These are phyloP conservation scores for Semicossyphus pulcher DNA, from an alignment of 2,113 vertebrate genomes.

Conservation along the genomic window DNA sequence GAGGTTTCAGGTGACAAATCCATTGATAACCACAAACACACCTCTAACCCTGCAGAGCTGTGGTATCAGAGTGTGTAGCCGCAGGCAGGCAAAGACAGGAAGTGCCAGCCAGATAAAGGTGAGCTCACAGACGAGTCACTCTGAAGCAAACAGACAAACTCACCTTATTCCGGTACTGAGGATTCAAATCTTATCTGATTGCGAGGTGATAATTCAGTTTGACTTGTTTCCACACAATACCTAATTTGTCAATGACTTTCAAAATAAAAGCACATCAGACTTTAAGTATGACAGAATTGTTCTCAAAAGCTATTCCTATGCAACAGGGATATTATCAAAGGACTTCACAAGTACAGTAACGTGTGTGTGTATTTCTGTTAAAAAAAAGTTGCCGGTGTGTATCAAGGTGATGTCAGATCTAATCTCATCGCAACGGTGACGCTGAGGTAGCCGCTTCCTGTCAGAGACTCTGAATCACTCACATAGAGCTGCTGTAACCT, in stretches of 20 bases:
- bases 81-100: conserved; percentile 36
- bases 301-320: too few relatives aligned
- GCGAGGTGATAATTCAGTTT: background rate
- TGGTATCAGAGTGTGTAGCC: background rate
- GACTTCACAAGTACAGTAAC: too few relatives aligned
- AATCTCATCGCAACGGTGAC: conserved; percentile 27
- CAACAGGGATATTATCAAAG: too few relatives aligned
- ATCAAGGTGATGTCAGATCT: conserved; percentile 54
- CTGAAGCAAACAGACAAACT: background rate
- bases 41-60: background rate
- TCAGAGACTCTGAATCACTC: conserved; percentile 52
- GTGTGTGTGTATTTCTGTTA: conserved; percentile 1
- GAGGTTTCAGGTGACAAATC: conserved; percentile 20
- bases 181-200: background rate
- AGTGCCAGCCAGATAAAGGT: conserved; percentile 10
- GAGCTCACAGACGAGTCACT: conserved; percentile 14
- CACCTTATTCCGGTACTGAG: background rate
- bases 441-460: conserved; percentile 51
- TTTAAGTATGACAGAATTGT: too few relatives aligned
- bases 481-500: conserved; percentile 40
- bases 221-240: too few relatives aligned
- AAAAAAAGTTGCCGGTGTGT: conserved; percentile 2
- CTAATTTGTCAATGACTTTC: too few relatives aligned
- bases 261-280: too few relatives aligned
- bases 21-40: conserved; percentile 13